Percentiles rank a stretch among this genome's conserved stretches.
These are phyloP conservation scores for Pyrochroa serraticornis DNA, from an alignment of 2,888 invertebrate genomes.

Conservation along the genomic window DNA sequence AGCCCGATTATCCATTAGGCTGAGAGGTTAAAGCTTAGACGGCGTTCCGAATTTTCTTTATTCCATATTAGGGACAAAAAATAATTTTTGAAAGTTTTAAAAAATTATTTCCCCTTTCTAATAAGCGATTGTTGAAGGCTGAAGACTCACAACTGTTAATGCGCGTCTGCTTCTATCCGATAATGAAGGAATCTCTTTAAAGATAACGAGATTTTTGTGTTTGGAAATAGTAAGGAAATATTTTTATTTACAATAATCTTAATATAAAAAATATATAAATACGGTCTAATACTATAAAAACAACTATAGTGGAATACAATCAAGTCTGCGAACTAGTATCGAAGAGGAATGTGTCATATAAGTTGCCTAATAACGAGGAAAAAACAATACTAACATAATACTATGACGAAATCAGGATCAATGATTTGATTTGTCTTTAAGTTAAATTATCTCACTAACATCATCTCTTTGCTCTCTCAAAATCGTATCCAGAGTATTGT, in stretches of 20 bases:
- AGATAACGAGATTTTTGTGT: too few relatives aligned
- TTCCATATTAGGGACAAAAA: too few relatives aligned
- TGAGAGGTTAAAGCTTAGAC: too few relatives aligned
- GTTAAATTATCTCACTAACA: slow-evolving; percentile 48
- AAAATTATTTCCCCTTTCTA: too few relatives aligned
- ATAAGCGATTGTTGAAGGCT: too few relatives aligned
- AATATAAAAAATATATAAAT: slow-evolving; percentile 30
- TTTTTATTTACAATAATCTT: slow-evolving; percentile 23
- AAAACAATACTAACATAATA: neutral
- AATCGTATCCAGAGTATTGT: slow-evolving; percentile 71
- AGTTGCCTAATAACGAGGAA: too few relatives aligned
- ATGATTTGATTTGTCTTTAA: slow-evolving; percentile 9
- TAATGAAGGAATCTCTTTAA: too few relatives aligned
- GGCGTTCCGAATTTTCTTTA: too few relatives aligned
- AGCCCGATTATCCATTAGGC: too few relatives aligned
- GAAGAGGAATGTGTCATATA: neutral
- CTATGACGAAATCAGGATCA: neutral
- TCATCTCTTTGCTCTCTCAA: slow-evolving; percentile 60
- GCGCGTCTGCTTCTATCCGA: too few relatives aligned
- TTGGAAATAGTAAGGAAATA: slow-evolving; percentile 12
- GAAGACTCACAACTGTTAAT: too few relatives aligned
- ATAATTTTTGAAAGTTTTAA: too few relatives aligned
- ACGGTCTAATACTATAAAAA: slow-evolving; percentile 13
- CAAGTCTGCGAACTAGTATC: neutral
- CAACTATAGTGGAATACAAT: slow-evolving; percentile 1